phyloP scores from a whole-genome alignment of 2,888 invertebrate species.

The Pyrocoelia pectoralis region DNA sequence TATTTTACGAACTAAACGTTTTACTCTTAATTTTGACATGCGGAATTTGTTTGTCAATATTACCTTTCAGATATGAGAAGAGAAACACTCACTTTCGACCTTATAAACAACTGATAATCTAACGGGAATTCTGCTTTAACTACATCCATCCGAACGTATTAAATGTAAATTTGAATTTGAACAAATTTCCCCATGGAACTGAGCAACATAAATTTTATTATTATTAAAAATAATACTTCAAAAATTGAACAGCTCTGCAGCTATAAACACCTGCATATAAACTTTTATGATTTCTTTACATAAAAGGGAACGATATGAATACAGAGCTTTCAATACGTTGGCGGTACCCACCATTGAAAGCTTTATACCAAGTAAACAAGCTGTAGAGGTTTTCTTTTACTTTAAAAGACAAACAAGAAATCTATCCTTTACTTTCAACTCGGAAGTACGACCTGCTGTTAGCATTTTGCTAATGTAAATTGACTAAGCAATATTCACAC shows the following conservation, averaged over 20 bases:
- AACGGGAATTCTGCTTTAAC: too few relatives aligned
- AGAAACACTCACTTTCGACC: too few relatives aligned
- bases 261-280: slow-evolving; percentile 5
- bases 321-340: slow-evolving; percentile 26
- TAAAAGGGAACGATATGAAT: slow-evolving; percentile 17
- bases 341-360: slow-evolving; percentile 27
- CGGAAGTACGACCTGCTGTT: neutral
- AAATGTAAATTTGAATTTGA: slow-evolving; percentile 3
- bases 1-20: slow-evolving; percentile 31
- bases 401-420: slow-evolving; percentile 5
- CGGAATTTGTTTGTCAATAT: slow-evolving; percentile 23
- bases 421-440: neutral
- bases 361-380: slow-evolving; percentile 6
- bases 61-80: neutral
- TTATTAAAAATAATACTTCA: neutral
- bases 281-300: neutral
- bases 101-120: neutral
- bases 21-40: slow-evolving; percentile 10
- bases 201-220: neutral
- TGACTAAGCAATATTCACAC: slow-evolving; percentile 35
- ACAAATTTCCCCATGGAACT: neutral
- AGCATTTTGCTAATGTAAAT: slow-evolving; percentile 30
- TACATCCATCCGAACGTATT: neutral
- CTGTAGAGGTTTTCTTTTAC: slow-evolving; percentile 5
- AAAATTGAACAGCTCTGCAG: neutral